Evolutionary conservation across 1,140 invertebrate species (phyloP), one percentile per base, ranked within the genome.

Genomic region (Zaprionus taronus): DNA sequence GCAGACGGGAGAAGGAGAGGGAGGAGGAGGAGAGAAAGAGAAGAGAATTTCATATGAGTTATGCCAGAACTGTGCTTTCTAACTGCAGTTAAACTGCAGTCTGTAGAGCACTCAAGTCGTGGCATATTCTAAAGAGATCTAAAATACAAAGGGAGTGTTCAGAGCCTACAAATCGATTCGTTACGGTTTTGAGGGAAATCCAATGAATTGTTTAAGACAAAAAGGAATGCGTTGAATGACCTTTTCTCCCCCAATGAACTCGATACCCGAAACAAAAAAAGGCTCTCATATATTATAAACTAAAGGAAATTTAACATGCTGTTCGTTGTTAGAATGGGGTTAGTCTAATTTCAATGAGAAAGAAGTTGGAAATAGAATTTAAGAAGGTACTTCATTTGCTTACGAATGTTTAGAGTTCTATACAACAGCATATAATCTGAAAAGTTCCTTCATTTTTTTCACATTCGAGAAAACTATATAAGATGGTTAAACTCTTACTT

Each of bases 51-150:
- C 14, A 38, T 38, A 38, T 38, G 36, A 38, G 12, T 15, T 38
- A 15, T 14, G 41, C 7, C 1, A 20, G 60, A 78, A 36, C 61
- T 41, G 58, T 80, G 84, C 84, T 86, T 86, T 86, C 83, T 89
- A 86, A 89, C 72, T 70, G 53, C 22, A 51, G 5, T 28, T 17
- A 9, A 24, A 47, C 41, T 17, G 38, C 38, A n/a, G 20, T 47
- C 41, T 49, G 22, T 49, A 22, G 20, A 51, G 41, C 41, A 3
- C 41, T 47, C 41, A 17, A 24, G 7, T 22, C 47, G 2, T 47
- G 38, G 38, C 38, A 47, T 53, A 56, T 28, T 28, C 15, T 56
- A 56, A n/a, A 51, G 17, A 51, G 11, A 51, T 51, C 41, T 7
- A 0, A 0, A 17, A 5, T 7, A 44, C 41, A 51, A 51, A 17